Base-by-base conservation (phyloP, 2,113 vertebrate genomes). In the Pardalotus punctatus region DNA sequence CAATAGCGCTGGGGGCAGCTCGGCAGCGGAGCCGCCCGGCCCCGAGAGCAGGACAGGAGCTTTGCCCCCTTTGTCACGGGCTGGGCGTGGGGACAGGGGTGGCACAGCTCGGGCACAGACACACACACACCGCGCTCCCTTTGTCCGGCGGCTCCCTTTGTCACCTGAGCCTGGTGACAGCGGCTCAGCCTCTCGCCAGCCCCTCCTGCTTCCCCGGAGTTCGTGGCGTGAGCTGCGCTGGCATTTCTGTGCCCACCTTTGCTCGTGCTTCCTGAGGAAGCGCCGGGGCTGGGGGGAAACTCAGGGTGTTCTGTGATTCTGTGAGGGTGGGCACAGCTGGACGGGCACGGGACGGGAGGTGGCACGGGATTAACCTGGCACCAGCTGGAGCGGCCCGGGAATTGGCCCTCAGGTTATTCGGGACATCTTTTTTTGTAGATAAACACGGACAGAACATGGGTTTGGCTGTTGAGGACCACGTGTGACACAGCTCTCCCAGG, bases 1-100 rank as follows among this genome's bases (percentile, higher is more conserved):
- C 96, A 92, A 84, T 64, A 60, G 95, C 90, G 88, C 92, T 78
- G 36, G 51, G 92, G 84, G 70, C 93, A 92, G 94, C 93, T 35
- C 53, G 1, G 47, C 13, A 1, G 77, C 5, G 17, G 64, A 31
- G 47, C 24, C 8, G 33, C 73, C 69, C 72, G 19, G 83, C 43
- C 76, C 54, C 4, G 60, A 27, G 7, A 3, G 54, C 12, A 11
- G 38, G 9, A 11, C 17, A 2, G 56, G 35, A 22, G 53, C 10
- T 33, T 10, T 6, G 2, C 19, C 43, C 28, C 3, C 14, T 18
- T 9, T 10, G 29, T 8, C 64, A 23, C 57, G 0, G 28, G 1
- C 86, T 6, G 36, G 77, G 60, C 12, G 11, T 8, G 50, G 60
- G 38, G 27, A 12, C 25, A 6, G 72, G 84, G 58, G 7, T 17